These are phyloP conservation scores for Caenorhabditis angaria DNA, from an alignment of 2,888 invertebrate species.

Conservation along the genomic window DNA sequence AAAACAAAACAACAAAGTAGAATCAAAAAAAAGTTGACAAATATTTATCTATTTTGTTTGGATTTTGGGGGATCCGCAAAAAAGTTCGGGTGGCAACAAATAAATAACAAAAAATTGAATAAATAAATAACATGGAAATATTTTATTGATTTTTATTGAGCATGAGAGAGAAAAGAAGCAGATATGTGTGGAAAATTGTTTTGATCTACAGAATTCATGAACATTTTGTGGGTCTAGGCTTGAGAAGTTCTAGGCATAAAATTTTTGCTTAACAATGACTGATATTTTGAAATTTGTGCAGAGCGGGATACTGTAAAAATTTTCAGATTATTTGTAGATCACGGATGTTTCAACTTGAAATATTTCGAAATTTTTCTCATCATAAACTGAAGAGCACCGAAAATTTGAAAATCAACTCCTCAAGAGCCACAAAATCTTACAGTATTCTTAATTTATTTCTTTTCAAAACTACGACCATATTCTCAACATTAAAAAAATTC, in stretches of 20 bases:
- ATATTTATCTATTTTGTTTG: not conserved
- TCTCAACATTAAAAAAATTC: not conserved
- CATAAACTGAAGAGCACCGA: not conserved
- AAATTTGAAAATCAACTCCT: too few species aligned
- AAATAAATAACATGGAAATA: too few species aligned
- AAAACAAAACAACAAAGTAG: not conserved
- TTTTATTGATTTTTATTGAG: not conserved
- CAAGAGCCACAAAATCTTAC: too few species aligned
- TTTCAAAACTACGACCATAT: not conserved
- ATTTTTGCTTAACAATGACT: too few species aligned
- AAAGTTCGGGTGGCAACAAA: slow-evolving; percentile 1
- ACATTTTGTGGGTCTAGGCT: too few species aligned
- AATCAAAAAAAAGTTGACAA: not conserved
- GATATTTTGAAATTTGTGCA: too few species aligned
- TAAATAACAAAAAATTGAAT: not conserved
- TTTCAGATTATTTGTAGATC: not conserved
- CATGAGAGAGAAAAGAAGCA: too few species aligned
- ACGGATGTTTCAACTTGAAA: not conserved
- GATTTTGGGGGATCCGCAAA: too few species aligned
- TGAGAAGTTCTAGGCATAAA: too few species aligned
- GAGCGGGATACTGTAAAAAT: not conserved
- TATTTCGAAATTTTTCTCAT: not conserved
- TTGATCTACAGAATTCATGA: too few species aligned
- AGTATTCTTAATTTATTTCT: too few species aligned
- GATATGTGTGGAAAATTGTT: too few species aligned